A percentile compares a stretch with the other conserved stretches of the same genome.
These are phyloP conservation scores for Grapholita molesta DNA, from an alignment of 1,140 invertebrate species.

Conservation along the genomic window DNA sequence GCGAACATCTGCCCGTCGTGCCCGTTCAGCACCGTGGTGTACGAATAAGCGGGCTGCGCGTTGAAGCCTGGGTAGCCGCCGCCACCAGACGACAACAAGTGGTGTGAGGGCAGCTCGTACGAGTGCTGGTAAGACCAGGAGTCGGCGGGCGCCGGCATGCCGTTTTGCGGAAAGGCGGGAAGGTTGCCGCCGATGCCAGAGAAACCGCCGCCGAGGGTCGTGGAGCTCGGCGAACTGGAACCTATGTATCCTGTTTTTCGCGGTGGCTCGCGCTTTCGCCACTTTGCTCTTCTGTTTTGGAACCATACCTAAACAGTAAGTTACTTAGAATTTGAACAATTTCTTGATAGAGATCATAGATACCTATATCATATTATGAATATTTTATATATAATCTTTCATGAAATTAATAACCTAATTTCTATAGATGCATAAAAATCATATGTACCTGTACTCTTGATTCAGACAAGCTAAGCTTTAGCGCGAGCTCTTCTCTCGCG, in stretches of 20 bases:
- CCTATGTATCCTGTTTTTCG: constrained; percentile 92
- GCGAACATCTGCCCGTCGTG: constrained; percentile 83
- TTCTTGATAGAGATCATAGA: too few relatives aligned
- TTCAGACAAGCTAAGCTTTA: constrained; percentile 94
- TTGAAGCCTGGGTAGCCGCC: constrained; percentile 81
- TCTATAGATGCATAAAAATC: neutral
- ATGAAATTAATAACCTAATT: too few relatives aligned
- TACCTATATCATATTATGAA: too few relatives aligned
- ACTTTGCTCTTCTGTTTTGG: constrained; percentile 97
- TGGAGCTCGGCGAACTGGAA: constrained; percentile 80
- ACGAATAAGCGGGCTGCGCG: constrained; percentile 78
- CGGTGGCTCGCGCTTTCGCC: constrained; percentile 98
- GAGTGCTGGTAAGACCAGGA: constrained; percentile 88
- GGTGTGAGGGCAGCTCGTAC: constrained; percentile 85
- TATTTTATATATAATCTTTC: too few relatives aligned
- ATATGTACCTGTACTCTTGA: constrained; percentile 92
- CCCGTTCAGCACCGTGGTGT: constrained; percentile 83
- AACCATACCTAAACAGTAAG: constrained; percentile 77
- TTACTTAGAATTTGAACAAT: neutral
- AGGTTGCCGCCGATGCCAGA: constrained; percentile 82
- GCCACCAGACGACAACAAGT: constrained; percentile 84
- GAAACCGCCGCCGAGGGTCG: constrained; percentile 79
- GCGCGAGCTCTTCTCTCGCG: constrained; percentile 94
- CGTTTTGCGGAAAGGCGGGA: constrained; percentile 83
- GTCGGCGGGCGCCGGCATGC: constrained; percentile 82